A percentile compares a stretch with the other conserved stretches of the same genome.
These are phyloP conservation scores for Plotosus lineatus DNA, from an alignment of 2,113 vertebrate genomes.

Conservation along the genomic window DNA sequence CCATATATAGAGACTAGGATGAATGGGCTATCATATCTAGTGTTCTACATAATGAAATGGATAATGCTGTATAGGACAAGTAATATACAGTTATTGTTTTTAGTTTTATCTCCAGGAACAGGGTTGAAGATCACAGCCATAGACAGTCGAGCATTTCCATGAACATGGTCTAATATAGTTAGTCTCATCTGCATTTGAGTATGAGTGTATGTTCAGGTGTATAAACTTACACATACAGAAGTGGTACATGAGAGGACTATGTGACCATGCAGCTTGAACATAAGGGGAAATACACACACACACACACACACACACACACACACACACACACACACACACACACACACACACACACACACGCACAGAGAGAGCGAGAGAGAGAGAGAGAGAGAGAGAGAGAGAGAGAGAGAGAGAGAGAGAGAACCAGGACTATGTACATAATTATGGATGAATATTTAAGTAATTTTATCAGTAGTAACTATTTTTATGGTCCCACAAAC, in stretches of 20 bases:
- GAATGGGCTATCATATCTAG: background rate
- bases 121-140: too few species aligned
- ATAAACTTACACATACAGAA: slow-evolving; percentile 40
- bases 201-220: background rate
- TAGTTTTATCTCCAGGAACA: too few species aligned
- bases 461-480: background rate
- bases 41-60: background rate
- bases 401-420: too few species aligned
- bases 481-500: background rate
- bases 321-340: slow-evolving; percentile 7
- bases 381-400: too few species aligned
- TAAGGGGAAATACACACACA: background rate
- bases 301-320: slow-evolving; percentile 32
- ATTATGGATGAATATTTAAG: too few species aligned
- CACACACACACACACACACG: too few species aligned
- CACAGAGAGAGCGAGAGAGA: too few species aligned
- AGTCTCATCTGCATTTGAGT: background rate
- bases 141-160: background rate
- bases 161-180: background rate
- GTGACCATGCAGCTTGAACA: slow-evolving; percentile 58
- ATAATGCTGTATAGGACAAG: slow-evolving; percentile 2
- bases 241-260: slow-evolving; percentile 66
- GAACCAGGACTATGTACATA: too few species aligned
- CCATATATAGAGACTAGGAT: background rate
- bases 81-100: background rate